These are phyloP conservation scores for Corynorhinus townsendii DNA, from an alignment of 2,113 vertebrate genomes.

Conservation along the genomic window DNA sequence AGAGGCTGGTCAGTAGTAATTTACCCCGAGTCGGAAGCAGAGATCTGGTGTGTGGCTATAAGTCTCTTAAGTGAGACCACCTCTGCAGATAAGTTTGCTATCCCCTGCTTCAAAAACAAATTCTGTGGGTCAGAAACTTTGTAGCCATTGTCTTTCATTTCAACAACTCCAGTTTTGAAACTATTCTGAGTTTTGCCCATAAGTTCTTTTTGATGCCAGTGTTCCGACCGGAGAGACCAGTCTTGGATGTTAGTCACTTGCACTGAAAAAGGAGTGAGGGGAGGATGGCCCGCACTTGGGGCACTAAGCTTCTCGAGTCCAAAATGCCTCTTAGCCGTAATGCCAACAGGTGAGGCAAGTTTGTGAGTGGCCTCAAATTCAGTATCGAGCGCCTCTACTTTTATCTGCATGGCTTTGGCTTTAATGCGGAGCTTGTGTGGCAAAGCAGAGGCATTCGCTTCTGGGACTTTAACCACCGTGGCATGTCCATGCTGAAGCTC, in stretches of 20 bases:
- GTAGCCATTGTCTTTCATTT: constrained; percentile 83
- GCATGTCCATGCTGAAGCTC: constrained; percentile 87
- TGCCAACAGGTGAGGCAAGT: constrained; percentile 80
- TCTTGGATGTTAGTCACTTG: constrained; percentile 92
- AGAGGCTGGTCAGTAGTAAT: constrained; percentile 80
- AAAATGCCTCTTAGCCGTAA: constrained; percentile 82
- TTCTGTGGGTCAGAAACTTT: constrained; percentile 83
- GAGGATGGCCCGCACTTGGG: constrained; percentile 79
- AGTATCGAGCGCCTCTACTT: constrained; percentile 90
- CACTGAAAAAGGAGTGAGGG: constrained; percentile 88
- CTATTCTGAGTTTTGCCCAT: constrained; percentile 79
- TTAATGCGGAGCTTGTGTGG: constrained; percentile 97
- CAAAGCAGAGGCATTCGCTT: constrained; percentile 88
- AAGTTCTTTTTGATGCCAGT: constrained; percentile 87
- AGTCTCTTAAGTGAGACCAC: constrained; percentile 89
- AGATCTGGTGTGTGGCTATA: constrained; percentile 84
- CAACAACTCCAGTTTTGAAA: constrained; percentile 77
- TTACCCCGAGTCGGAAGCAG: constrained; percentile 87
- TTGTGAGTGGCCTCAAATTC: constrained; percentile 89
- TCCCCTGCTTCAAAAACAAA: constrained; percentile 86
- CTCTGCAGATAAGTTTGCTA: constrained; percentile 85
- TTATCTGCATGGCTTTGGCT: constrained; percentile 92
- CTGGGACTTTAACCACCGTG: constrained; percentile 90
- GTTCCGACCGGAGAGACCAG: constrained; percentile 89
- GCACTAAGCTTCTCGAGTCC: constrained; percentile 78